Evolutionary conservation across 1,140 invertebrate genomes (phyloP).

Genomic region (Bombus affinis): DNA sequence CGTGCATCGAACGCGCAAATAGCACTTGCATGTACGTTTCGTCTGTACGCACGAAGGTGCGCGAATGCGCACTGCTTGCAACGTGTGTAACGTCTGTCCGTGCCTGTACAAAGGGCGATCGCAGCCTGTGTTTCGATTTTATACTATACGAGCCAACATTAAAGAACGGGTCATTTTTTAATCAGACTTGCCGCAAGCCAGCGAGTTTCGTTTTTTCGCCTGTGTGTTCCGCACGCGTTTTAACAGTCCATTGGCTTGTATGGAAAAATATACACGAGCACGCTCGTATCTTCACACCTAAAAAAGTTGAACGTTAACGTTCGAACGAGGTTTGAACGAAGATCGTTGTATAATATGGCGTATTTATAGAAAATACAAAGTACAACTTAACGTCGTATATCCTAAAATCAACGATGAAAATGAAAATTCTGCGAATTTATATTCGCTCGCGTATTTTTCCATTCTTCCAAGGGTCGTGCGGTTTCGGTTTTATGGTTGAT

Average conservation of each 20-base stretch:
- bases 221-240: background rate
- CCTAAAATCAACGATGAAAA: background rate
- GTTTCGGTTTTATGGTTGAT: too few relatives aligned
- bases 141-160: background rate
- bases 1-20: conserved; percentile 13
- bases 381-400: accelerated
- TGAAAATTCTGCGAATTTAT: background rate
- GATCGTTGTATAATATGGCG: too few relatives aligned
- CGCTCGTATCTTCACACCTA: accelerated
- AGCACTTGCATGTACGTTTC: too few relatives aligned
- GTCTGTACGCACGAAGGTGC: background rate
- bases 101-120: background rate
- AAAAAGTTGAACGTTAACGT: too few relatives aligned
- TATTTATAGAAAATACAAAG: background rate
- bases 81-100: background rate
- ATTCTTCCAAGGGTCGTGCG: accelerated
- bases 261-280: accelerated
- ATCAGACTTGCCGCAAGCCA: background rate
- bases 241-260: too few relatives aligned
- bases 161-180: background rate
- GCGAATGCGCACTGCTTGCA: background rate
- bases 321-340: too few relatives aligned
- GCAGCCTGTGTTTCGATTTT: background rate
- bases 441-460: background rate
- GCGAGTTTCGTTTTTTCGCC: background rate